Evolutionary conservation across 1,140 invertebrate species (phyloP).

Genomic region (Drosophila punjabiensis): DNA sequence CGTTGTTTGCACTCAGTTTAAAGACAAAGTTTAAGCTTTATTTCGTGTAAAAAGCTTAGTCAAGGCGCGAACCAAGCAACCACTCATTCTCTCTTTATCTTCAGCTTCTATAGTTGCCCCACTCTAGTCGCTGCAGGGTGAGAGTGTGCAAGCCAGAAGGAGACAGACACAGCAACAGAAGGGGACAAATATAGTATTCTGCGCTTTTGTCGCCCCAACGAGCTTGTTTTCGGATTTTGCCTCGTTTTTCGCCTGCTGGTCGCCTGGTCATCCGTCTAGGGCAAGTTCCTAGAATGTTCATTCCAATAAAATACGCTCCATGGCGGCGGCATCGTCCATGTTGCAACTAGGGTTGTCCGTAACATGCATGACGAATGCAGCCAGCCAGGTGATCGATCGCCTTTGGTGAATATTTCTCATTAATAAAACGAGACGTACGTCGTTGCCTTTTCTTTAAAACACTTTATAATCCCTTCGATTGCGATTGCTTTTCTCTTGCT

Average conservation of each 20-base stretch:
- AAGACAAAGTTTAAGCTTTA: neutral
- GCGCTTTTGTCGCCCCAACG: neutral
- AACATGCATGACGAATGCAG: neutral
- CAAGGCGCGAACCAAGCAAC: constrained; percentile 33
- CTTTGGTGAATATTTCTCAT: neutral
- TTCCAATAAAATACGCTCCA: constrained; percentile 64
- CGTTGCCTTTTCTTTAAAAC: too few species aligned
- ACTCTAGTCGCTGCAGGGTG: neutral
- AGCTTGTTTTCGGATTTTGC: constrained; percentile 35
- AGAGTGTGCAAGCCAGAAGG: neutral
- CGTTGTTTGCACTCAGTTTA: neutral
- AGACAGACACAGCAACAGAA: neutral
- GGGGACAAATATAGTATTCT: neutral
- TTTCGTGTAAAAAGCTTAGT: constrained; percentile 39
- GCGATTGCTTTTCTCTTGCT: neutral
- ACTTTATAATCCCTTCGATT: too few species aligned
- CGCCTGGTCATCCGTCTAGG: constrained; percentile 78
- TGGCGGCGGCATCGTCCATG: neutral
- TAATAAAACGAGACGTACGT: too few species aligned
- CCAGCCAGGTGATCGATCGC: neutral
- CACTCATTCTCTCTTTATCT: neutral
- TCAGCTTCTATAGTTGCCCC: neutral
- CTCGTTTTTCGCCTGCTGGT: constrained; percentile 42
- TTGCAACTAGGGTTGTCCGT: constrained; percentile 2
- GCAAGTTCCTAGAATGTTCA: constrained; percentile 85